A percentile compares a stretch with the other conserved stretches of the same genome.
Conservation (phyloP, 2,888 invertebrate genomes). For the Chrysolina americana region DNA sequence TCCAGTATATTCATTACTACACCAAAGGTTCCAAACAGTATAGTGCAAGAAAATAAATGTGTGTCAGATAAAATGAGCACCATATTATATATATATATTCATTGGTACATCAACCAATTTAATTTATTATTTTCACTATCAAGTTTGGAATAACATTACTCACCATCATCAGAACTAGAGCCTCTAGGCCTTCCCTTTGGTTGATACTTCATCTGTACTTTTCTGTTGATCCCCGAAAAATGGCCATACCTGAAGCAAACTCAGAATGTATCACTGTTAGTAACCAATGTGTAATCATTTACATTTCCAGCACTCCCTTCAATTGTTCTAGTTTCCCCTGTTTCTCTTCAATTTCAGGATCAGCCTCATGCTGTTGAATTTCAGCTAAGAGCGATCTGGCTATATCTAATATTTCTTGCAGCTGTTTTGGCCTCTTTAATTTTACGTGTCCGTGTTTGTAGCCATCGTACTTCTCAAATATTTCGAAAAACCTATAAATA, state of each 20-base stretch:
- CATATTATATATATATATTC: too few species aligned
- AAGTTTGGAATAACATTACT: conserved; percentile 58
- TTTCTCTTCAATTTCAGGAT: conserved; percentile 96
- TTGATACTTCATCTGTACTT: conserved; percentile 99
- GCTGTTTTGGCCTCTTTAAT: conserved; percentile 95
- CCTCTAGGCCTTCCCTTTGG: conserved; percentile 93
- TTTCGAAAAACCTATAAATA: conserved; percentile 90
- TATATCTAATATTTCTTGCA: conserved; percentile 98
- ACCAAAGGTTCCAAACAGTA: too few species aligned
- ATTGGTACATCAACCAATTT: too few species aligned
- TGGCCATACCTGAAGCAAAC: conserved; percentile 90
- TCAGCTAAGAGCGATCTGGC: conserved; percentile 91
- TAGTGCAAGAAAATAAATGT: too few species aligned
- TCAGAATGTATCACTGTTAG: too few species aligned
- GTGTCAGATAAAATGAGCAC: too few species aligned
- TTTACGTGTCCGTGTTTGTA: conserved; percentile 97
- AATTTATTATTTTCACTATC: too few species aligned
- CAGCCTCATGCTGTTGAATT: conserved; percentile 89
- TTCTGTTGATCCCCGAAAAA: conserved; percentile 99
- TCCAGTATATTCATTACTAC: too few species aligned
- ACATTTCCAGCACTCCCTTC: conserved; percentile 99
- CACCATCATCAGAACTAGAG: conserved; percentile 95
- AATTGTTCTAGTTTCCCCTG: conserved; percentile 97
- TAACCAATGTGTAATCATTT: conserved; percentile 63
- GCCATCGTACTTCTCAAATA: conserved; percentile 98